Evolutionary conservation across 2,113 vertebrate species (phyloP), one percentile per base, ranked within the genome.

Genomic region (Acanthochromis polyacanthus): DNA sequence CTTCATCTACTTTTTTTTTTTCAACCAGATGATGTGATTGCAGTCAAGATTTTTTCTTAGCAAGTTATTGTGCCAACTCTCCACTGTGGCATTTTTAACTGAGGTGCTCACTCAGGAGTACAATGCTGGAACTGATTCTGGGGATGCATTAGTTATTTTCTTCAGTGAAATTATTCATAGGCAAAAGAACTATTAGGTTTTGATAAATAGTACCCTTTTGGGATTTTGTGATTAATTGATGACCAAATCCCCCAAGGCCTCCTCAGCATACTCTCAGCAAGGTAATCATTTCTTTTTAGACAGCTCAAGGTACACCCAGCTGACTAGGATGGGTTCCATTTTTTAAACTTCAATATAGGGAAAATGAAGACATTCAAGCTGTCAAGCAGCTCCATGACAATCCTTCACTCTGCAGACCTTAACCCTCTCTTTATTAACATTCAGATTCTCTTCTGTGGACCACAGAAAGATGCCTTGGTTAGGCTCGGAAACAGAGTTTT

Each of bases 271-370:
- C 69, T 87, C 71, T 62, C 71, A 84, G 87, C 65, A 80, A 80
- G 80, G 80, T 89, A 92, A 93, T 92, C 73, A 46, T 78, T 93
- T 92, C 79, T 83, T 89, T 83, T 86, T 83, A 78, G 91, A 93
- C 87, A 86, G 89, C 87, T 93, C 88, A 91, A 93, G 88, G 88
- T 89, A 88, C 66, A 89, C 81, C 78, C 80, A 85, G 81, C 85
- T 86, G 75, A 73, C 59, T 74, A 85, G 36, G 75, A 89, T 80
- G 75, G 79, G 66, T 63, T 86, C 79, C 68, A 88, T 91, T 91
- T 93, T 93, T 91, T 84, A 83, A 78, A 90, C 83, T 81, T 93
- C 83, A 89, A 30, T 77, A 81, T 28, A 15, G 64, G 32, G 73
- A 55, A 88, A 89, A 92, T 91, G 78, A 92, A 91, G 87, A 91